Conservation (phyloP, 2,113 vertebrate genomes). For the Euleptes europaea region DNA sequence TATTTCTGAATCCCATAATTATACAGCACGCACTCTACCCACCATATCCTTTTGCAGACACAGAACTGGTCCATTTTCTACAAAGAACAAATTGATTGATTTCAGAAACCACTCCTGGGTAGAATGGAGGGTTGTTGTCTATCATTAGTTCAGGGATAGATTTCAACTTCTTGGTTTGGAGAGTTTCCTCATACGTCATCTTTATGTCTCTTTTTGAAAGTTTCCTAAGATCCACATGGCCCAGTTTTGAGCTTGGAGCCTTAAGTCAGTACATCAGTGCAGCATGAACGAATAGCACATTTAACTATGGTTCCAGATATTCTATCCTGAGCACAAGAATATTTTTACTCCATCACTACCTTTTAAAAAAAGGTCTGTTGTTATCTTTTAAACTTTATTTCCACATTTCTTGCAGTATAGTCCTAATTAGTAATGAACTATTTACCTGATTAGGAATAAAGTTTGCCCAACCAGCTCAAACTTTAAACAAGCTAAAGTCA, state of each 20-base stretch:
- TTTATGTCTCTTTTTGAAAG: background rate
- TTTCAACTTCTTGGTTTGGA: background rate
- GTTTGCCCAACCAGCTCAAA: background rate
- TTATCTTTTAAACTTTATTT: background rate
- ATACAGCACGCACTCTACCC: constrained; percentile 3
- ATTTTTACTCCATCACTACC: background rate
- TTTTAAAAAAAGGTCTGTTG: background rate
- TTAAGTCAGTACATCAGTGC: background rate
- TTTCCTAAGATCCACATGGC: background rate
- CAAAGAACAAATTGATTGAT: constrained; percentile 4
- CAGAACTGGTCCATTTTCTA: background rate
- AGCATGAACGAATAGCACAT: background rate
- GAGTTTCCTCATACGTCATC: background rate
- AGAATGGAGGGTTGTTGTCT: background rate
- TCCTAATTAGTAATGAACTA: background rate
- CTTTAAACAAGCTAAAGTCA: constrained; percentile 7
- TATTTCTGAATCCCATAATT: constrained; percentile 17
- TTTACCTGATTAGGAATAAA: background rate
- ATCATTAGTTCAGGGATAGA: background rate
- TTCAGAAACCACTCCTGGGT: constrained; percentile 23
- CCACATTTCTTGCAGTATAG: background rate
- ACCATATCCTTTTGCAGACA: constrained; percentile 4
- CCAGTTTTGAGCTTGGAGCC: background rate
- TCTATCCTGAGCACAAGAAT: background rate
- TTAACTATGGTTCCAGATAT: background rate